Conservation (phyloP, 2,888 invertebrate genomes). For the Leptothorax acervorum region DNA sequence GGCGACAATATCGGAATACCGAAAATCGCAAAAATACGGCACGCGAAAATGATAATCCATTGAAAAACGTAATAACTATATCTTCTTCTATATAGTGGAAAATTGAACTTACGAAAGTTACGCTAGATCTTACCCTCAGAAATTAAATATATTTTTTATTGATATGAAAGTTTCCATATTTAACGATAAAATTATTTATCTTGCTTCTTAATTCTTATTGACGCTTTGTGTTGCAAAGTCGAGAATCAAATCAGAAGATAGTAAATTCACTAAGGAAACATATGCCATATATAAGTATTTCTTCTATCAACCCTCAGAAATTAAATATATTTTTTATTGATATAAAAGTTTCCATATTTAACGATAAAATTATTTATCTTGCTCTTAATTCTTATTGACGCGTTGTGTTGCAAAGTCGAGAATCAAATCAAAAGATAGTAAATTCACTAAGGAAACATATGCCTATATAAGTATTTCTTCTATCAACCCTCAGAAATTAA, state of each 20-base stretch:
- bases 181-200: neutral
- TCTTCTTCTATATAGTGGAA: neutral
- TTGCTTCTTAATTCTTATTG: neutral
- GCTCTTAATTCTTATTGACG: neutral
- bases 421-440: neutral
- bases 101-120: neutral
- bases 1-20: neutral
- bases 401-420: neutral
- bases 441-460: neutral
- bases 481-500: conserved; percentile 4
- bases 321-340: no score
- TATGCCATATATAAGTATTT: no score
- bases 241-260: neutral
- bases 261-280: no score
- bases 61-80: no score
- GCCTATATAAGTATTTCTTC: neutral
- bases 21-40: neutral
- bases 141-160: neutral
- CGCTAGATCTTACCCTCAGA: neutral
- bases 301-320: no score
- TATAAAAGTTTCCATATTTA: no score
- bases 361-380: neutral
- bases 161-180: neutral
- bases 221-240: neutral
- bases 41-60: neutral